Conservation (phyloP, 2,113 vertebrate species). For the Murina feae region DNA sequence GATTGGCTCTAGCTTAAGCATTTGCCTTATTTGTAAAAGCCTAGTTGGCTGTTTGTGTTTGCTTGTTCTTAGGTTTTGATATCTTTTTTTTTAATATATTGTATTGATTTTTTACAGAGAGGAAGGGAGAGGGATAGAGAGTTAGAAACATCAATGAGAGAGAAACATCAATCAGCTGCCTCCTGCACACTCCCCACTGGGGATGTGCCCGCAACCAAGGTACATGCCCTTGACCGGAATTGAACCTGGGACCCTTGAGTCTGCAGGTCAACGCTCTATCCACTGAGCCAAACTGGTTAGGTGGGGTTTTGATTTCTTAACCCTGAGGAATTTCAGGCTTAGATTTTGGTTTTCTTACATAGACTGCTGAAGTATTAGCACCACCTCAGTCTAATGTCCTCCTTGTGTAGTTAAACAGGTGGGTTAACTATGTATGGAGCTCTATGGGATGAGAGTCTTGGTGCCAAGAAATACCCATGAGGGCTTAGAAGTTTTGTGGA, state of each 20-base stretch:
- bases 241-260: no score
- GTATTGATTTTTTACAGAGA: no score
- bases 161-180: no score
- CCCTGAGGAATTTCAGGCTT: not conserved
- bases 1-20: not conserved
- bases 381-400: not conserved
- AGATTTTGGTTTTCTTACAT: not conserved
- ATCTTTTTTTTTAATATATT: no score
- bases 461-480: not conserved
- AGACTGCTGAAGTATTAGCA: not conserved
- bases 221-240: no score
- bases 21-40: not conserved
- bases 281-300: no score
- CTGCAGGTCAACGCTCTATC: no score
- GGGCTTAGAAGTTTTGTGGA: not conserved
- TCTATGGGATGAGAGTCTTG: not conserved
- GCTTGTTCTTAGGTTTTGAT: not conserved
- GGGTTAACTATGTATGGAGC: not conserved
- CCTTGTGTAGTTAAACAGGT: not conserved
- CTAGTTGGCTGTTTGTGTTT: not conserved
- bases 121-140: no score
- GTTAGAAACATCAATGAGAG: no score
- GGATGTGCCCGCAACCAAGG: no score
- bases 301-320: not conserved
- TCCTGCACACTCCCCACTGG: no score